Evolutionary conservation across 35 echinoderm and acorn worm genomes (phyloP), one percentile per base, ranked within the genome.

Genomic region (Ophiothrix spiculata): DNA sequence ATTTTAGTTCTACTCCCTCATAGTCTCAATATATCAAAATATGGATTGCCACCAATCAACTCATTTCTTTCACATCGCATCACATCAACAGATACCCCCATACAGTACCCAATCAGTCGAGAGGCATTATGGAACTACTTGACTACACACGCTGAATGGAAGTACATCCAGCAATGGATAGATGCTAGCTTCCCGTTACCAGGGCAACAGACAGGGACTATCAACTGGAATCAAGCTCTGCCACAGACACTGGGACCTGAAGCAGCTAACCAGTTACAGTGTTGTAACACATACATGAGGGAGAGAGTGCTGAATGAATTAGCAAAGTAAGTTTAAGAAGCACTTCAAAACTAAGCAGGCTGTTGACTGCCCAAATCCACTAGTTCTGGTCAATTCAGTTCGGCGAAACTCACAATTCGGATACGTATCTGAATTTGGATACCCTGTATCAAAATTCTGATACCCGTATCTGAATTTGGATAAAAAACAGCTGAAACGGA

Each of bases 271-370:
- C 63, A 88, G 49, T 77, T 97, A 80, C 90, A 90, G 31, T 33
- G 31, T 19, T 88, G 91, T 39, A 86, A 88, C 31, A 45, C 42
- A n/a, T 93, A 93, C 78, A 46, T 98, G 54, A 91, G 87, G 37
- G 91, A 98, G 40, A 93, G 86, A 45, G 87, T 98, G 33, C 78
- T 98, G 41, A 91, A 93, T 91, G 91, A 93, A 93, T 79, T 98
- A 39, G 88, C 95, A 84, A 91, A 88, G 95, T 97, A 78, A 33
- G 45, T 85, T 80, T 41, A 81, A 36, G n/a, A n/a, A n/a, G n/a
- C n/a, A n/a, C n/a, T n/a, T n/a, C n/a, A n/a, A n/a, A n/a, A n/a
- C n/a, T n/a, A n/a, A n/a, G n/a, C n/a, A n/a, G n/a, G n/a, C n/a
- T n/a, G n/a, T n/a, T n/a, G n/a, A n/a, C n/a, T n/a, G n/a, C n/a